phyloP scores from a whole-genome alignment of 2,888 invertebrate genomes.

The Protonemura montana region DNA sequence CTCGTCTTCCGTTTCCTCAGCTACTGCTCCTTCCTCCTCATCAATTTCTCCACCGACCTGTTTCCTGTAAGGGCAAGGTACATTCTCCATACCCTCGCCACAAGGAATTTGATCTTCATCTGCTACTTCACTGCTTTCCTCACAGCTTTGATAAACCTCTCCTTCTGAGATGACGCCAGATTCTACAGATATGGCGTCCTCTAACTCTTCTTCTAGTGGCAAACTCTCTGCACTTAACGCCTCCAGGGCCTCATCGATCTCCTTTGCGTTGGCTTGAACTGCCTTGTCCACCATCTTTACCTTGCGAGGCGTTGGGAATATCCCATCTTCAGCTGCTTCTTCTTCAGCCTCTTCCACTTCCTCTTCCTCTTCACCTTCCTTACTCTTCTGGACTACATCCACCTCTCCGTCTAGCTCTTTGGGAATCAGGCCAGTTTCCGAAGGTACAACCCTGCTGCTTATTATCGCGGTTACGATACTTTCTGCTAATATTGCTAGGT shows the following conservation, averaged over 20 bases:
- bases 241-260: background rate
- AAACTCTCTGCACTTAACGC: background rate
- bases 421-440: background rate
- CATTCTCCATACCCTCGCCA: too few relatives aligned
- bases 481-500: background rate
- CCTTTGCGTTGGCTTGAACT: background rate
- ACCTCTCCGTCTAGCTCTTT: too few relatives aligned
- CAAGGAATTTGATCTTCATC: background rate
- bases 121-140: background rate
- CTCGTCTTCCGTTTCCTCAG: too few relatives aligned
- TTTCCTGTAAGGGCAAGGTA: too few relatives aligned
- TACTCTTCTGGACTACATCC: too few relatives aligned
- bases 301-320: background rate
- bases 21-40: too few relatives aligned
- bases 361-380: too few relatives aligned
- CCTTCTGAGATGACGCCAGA: background rate
- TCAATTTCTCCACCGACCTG: too few relatives aligned
- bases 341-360: too few relatives aligned
- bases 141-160: background rate
- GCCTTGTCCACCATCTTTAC: background rate
- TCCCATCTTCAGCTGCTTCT: too few relatives aligned
- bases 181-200: background rate
- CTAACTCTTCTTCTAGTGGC: background rate
- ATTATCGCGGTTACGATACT: background rate
- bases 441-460: background rate